Evolutionary conservation across 2,888 invertebrate species (phyloP).

Genomic region (Rhagonycha fulva): DNA sequence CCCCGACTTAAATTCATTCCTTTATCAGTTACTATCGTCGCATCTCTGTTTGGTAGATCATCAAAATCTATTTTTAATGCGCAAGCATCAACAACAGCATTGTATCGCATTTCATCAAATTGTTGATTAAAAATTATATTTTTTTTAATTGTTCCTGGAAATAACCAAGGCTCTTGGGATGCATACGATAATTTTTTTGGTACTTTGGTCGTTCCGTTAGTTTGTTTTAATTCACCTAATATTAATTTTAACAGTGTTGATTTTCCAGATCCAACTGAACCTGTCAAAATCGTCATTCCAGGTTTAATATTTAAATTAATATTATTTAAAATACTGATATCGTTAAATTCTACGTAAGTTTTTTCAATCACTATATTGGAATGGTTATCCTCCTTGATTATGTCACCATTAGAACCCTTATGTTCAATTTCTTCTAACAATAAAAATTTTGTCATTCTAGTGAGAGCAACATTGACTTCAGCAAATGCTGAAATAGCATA

Average conservation of each 20-base stretch:
- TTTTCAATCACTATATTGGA: slow-evolving; percentile 52
- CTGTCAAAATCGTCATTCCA: slow-evolving; percentile 59
- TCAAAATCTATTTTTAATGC: slow-evolving; percentile 68
- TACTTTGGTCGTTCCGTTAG: slow-evolving; percentile 66
- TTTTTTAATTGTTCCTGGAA: slow-evolving; percentile 65
- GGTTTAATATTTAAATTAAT: slow-evolving; percentile 51
- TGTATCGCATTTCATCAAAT: slow-evolving; percentile 59
- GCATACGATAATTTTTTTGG: slow-evolving; percentile 63
- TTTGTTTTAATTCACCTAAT: slow-evolving; percentile 71
- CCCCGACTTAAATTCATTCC: slow-evolving; percentile 79
- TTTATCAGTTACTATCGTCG: slow-evolving; percentile 75
- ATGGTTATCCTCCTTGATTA: not conserved
- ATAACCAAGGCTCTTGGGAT: slow-evolving; percentile 65
- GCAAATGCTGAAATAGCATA: slow-evolving; percentile 80
- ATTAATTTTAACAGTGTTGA: slow-evolving; percentile 57
- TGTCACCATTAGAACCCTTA: slow-evolving; percentile 33
- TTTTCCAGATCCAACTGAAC: slow-evolving; percentile 67
- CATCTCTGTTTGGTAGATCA: slow-evolving; percentile 73
- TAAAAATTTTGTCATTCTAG: slow-evolving; percentile 66
- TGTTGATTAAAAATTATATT: slow-evolving; percentile 75
- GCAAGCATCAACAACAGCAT: slow-evolving; percentile 64
- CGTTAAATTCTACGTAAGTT: slow-evolving; percentile 64
- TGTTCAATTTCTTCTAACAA: slow-evolving; percentile 40
- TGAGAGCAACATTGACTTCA: slow-evolving; percentile 76
- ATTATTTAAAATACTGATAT: slow-evolving; percentile 45